A percentile compares a stretch with the other conserved stretches of the same genome.
These are phyloP conservation scores for Hypotaenidia okinawae DNA, from an alignment of 2,797 vertebrate genomes.

Conservation along the genomic window DNA sequence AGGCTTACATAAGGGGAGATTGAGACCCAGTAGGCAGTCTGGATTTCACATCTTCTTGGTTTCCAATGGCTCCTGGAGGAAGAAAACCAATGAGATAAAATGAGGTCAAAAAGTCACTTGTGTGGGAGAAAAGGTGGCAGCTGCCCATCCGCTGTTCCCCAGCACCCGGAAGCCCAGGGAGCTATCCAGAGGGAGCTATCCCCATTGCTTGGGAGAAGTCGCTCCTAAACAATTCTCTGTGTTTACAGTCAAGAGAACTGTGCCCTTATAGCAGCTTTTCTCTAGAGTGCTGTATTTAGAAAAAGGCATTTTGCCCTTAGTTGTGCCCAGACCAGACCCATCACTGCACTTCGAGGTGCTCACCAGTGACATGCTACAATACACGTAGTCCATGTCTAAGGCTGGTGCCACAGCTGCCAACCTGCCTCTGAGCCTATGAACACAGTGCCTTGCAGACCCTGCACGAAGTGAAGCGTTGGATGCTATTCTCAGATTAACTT, in stretches of 20 bases:
- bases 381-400: accelerated
- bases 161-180: neutral
- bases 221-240: neutral
- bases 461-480: neutral
- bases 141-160: neutral
- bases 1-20: neutral
- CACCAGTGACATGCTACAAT: too few relatives aligned
- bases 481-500: neutral
- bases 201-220: accelerated
- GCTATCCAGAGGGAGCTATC: neutral
- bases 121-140: neutral
- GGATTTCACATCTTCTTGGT: neutral
- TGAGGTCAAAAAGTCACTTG: neutral
- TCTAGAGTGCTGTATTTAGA: neutral
- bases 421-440: neutral
- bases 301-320: neutral
- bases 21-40: neutral
- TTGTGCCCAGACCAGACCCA: neutral
- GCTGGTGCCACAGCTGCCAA: neutral
- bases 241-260: neutral
- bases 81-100: neutral
- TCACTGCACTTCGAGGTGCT: neutral
- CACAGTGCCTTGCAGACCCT: neutral
- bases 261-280: neutral
- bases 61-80: neutral